Base-by-base conservation (phyloP, 1,140 invertebrate species). In the Meloidogyne chitwoodi region DNA sequence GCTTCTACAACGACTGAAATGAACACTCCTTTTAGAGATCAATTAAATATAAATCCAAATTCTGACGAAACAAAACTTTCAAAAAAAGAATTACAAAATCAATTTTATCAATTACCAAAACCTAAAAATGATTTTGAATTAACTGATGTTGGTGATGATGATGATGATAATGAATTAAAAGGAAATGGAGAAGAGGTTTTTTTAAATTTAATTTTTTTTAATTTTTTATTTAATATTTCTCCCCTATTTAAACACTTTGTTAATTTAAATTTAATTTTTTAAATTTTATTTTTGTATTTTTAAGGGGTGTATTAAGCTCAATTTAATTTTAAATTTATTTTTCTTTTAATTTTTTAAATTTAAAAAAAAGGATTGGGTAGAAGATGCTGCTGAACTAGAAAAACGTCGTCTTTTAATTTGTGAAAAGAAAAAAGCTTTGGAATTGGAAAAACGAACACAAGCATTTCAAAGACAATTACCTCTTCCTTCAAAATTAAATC, bases 91-190 rank as follows among this genome's bases (percentile, higher is more conserved):
- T 89, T 98, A 12, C 90, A 91, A 64, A 90, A 91, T 73, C 92
- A 92, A 1, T 88, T 98, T 16, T 91, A 91, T 41, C 88, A 91
- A 12, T 88, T 99, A 73, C 97, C 96, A 5, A 87, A 91, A 31
- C 96, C 97, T 0, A 92, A 93, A 77, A 98, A 99, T 88, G 96
- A 99, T 88, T 99, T 96, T 89, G 96, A 99, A 89, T 96, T 99
- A 62, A 92, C 98, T 12, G 94, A 94, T 0, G 93, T 96, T 29
- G 90, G 90, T 16, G 90, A 83, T 69, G 83, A 81, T 24, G 78
- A 67, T 19, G 74, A 68, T 6, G 74, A 78, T 87, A 81, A 0
- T 80, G 89, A 19, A 82, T 8, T 56, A 19, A 56, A 19, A 19
- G 41, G 16, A 44, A 19, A 44, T 44, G 41, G 48, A 56, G 48